Percentiles rank a stretch among this genome's conserved stretches.
Conservation (phyloP, 2,888 invertebrate species). For the Brachyptera risi region DNA sequence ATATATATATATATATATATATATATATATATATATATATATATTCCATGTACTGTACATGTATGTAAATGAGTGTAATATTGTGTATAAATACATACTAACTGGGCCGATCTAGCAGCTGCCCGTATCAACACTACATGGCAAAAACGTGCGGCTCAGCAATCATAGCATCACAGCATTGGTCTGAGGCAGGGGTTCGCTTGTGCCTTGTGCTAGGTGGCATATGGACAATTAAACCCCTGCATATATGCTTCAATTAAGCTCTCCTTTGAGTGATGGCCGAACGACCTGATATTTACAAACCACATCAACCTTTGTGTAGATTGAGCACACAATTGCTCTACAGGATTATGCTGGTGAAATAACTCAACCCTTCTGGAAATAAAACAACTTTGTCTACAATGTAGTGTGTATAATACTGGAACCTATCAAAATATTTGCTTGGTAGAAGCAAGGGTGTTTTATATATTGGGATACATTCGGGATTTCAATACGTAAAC, state of each 20-base stretch:
- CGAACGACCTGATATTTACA: background rate
- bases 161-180: background rate
- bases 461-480: too few relatives aligned
- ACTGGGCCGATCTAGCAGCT: background rate
- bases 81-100: background rate
- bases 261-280: background rate
- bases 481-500: too few relatives aligned
- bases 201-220: background rate
- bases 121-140: background rate
- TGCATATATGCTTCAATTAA: too few relatives aligned
- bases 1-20: too few relatives aligned
- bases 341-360: too few relatives aligned
- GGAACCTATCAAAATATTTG: background rate
- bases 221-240: background rate
- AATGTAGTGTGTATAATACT: background rate
- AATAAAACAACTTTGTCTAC: too few relatives aligned
- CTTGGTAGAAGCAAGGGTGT: background rate
- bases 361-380: background rate
- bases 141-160: background rate
- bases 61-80: background rate
- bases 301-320: too few relatives aligned
- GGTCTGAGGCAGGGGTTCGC: too few relatives aligned
- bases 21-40: too few relatives aligned
- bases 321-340: background rate
- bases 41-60: background rate